Base-by-base conservation (phyloP, 2,888 invertebrate species). In the Xylota sylvarum region DNA sequence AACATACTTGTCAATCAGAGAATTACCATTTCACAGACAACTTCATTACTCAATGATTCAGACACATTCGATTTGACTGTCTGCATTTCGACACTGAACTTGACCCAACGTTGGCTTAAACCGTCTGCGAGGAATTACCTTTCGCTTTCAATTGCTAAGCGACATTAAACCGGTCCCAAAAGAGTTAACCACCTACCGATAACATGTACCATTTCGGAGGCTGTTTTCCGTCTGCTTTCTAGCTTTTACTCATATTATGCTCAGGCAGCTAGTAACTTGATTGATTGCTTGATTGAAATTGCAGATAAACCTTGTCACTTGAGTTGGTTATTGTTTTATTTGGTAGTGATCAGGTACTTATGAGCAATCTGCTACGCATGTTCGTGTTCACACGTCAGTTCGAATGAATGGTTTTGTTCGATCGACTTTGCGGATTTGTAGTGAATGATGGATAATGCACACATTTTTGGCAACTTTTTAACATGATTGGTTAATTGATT, bases 21-120 rank as follows among this genome's bases (percentile, higher is more conserved):
- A 32, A 43, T 30, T 32, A 40, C 48, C 17, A 12, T 17, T 35
- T 30, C 3, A 52, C 50, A 64, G 43, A 64, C 55, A 55, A n/a
- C 32, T 40, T n/a, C 23, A 40, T 52, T 40, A 52, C 27, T 55
- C 27, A 62, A 43, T 17, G 6, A 5, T 17, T 6, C 9, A 14
- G 10, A 4, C 5, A 19, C 4, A 43, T 30, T 40, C 4, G 0
- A 14, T 30, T 52, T 60, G 32, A 23, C n/a, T 23, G 30, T 27
- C 64, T 70, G 32, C 35, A 43, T 40, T 40, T 65, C 27, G 77
- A 19, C 83, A 72, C 48, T 83, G 83, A 83, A 83, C 83, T 83
- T 83, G 78, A 78, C 78, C 78, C 30, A 60, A 64, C 10, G 50
- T 72, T 43, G 17, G 37, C 14, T 52, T 5, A n/a, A 37, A 32